Evolutionary conservation across 2,797 vertebrate genomes (phyloP).

Genomic region (Tokudaia muenninki): DNA sequence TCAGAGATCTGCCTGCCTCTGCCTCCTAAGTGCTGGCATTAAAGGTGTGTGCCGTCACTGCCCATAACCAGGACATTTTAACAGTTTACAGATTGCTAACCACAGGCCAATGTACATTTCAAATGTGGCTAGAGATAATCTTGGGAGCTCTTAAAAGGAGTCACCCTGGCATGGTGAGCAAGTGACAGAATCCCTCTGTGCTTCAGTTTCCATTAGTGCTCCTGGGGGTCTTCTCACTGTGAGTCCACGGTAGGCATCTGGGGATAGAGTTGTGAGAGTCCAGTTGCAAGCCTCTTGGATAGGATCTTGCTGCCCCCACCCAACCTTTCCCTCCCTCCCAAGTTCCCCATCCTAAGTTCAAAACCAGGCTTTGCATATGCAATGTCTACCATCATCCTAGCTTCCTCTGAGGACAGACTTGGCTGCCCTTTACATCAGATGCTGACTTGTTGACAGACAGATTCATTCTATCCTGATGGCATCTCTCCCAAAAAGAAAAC

Average conservation of each 20-base stretch:
- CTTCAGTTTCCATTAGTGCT: neutral
- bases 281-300: neutral
- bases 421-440: neutral
- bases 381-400: neutral
- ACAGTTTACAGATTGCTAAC: neutral
- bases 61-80: neutral
- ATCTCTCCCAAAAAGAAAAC: neutral
- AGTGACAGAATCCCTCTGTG: neutral
- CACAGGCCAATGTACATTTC: conserved; percentile 16
- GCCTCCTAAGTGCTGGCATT: too few relatives aligned
- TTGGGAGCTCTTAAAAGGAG: neutral
- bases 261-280: neutral
- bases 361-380: neutral
- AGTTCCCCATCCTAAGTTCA: neutral
- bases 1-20: too few relatives aligned
- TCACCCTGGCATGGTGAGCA: neutral
- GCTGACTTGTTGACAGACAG: neutral
- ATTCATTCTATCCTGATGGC: neutral
- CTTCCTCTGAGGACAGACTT: neutral
- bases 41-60: too few relatives aligned
- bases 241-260: neutral
- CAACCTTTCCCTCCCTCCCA: neutral
- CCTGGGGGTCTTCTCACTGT: neutral
- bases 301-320: neutral
- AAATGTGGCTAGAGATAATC: neutral